Evolutionary conservation across 2,797 vertebrate genomes (phyloP).

Genomic region (Poecilia velifera): DNA sequence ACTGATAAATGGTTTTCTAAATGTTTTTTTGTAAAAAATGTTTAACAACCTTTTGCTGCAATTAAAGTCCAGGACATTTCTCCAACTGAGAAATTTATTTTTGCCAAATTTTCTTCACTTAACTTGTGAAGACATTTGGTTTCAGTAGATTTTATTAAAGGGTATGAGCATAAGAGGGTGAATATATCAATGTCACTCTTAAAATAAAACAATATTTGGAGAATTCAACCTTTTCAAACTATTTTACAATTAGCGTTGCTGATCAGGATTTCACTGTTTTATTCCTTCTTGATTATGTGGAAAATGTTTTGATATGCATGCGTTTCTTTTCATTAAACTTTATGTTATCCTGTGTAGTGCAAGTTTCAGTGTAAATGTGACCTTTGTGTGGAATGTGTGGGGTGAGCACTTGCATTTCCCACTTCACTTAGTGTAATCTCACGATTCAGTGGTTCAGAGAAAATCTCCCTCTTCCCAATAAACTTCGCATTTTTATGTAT

Average conservation of each 20-base stretch:
- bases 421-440: conserved; percentile 80
- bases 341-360: conserved; percentile 29
- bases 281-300: neutral
- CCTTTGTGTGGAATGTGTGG: conserved; percentile 30
- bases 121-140: neutral
- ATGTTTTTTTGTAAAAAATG: neutral
- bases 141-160: neutral
- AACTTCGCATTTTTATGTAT: conserved; percentile 61
- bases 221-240: neutral
- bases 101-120: neutral
- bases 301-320: neutral
- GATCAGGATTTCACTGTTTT: neutral
- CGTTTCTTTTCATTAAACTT: conserved; percentile 6
- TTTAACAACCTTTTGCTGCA: neutral
- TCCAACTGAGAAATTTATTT: neutral
- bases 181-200: neutral
- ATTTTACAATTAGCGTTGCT: neutral
- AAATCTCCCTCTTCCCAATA: conserved; percentile 81
- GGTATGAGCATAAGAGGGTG: neutral
- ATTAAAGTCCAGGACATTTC: neutral
- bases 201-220: neutral
- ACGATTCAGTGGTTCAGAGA: conserved; percentile 82
- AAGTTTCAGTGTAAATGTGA: conserved; percentile 24
- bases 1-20: neutral
- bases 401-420: conserved; percentile 39